Percentiles rank a stretch among this genome's conserved stretches.
Evolutionary conservation across 2,888 invertebrate genomes (phyloP).

Genomic region (Onchidella celtica): DNA sequence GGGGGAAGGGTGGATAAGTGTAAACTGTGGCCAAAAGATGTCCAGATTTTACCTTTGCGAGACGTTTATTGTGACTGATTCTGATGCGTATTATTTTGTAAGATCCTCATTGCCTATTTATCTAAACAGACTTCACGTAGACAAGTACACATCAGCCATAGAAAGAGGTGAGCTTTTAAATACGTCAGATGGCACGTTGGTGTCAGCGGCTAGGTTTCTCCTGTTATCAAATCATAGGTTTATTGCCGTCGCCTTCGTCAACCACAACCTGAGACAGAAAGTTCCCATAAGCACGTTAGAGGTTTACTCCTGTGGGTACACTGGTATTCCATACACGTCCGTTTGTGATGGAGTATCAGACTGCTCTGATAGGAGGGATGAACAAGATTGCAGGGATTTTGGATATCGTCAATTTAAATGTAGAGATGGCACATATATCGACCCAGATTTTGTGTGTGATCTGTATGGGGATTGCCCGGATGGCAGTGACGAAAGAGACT

Average conservation of each 20-base stretch:
- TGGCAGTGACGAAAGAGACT: constrained; percentile 39
- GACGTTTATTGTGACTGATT: too few relatives aligned
- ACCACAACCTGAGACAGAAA: not conserved
- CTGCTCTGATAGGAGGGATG: constrained; percentile 8
- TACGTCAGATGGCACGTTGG: too few relatives aligned
- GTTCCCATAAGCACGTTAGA: not conserved
- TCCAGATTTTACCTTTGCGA: constrained; percentile 10
- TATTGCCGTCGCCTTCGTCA: not conserved
- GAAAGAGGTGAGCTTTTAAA: constrained; percentile 17
- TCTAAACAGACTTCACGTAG: not conserved
- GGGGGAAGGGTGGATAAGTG: constrained; percentile 15
- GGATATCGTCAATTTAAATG: too few relatives aligned
- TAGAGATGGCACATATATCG: too few relatives aligned
- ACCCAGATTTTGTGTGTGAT: constrained; percentile 22
- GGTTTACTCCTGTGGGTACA: constrained; percentile 4
- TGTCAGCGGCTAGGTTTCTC: too few relatives aligned
- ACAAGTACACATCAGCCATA: not conserved
- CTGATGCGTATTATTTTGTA: not conserved
- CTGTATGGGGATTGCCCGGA: too few relatives aligned
- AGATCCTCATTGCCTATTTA: too few relatives aligned
- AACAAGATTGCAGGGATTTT: not conserved
- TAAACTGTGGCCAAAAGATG: constrained; percentile 1
- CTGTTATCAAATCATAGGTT: not conserved
- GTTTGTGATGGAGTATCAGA: constrained; percentile 1
- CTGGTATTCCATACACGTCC: constrained; percentile 8